These are phyloP conservation scores for Piaya cayana DNA, from an alignment of 2,113 vertebrate genomes.

Conservation along the genomic window DNA sequence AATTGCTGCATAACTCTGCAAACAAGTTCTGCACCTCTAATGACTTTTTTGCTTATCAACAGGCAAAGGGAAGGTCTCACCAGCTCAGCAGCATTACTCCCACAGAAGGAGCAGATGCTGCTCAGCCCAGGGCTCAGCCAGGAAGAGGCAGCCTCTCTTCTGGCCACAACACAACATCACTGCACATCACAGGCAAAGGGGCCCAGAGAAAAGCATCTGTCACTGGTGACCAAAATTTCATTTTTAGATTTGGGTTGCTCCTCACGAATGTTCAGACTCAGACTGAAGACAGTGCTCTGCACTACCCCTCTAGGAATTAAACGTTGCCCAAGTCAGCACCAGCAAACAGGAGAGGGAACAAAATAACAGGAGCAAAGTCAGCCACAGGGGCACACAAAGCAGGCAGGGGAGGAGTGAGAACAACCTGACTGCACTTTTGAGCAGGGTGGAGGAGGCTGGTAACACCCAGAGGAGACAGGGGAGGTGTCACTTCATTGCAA, in stretches of 20 bases:
- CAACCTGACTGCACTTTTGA: not conserved
- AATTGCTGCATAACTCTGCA: not conserved
- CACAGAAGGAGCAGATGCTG: not conserved
- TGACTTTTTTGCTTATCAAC: not conserved
- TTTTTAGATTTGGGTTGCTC: not conserved
- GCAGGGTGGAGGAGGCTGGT: not conserved
- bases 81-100: not conserved
- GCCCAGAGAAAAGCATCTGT: not conserved
- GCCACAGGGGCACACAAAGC: not conserved
- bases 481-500: not conserved
- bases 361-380: not conserved
- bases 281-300: not conserved
- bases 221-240: not conserved
- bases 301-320: not conserved
- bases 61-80: not conserved
- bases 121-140: not conserved
- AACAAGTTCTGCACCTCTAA: not conserved
- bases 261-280: fast-evolving
- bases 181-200: fast-evolving
- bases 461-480: not conserved
- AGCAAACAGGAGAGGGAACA: not conserved
- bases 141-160: fast-evolving
- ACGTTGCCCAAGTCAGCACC: not conserved
- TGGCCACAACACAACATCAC: not conserved
- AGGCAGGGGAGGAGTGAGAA: not conserved